phyloP scores from a whole-genome alignment of 2,113 vertebrate genomes.

The Trichomycterus rosablanca region DNA sequence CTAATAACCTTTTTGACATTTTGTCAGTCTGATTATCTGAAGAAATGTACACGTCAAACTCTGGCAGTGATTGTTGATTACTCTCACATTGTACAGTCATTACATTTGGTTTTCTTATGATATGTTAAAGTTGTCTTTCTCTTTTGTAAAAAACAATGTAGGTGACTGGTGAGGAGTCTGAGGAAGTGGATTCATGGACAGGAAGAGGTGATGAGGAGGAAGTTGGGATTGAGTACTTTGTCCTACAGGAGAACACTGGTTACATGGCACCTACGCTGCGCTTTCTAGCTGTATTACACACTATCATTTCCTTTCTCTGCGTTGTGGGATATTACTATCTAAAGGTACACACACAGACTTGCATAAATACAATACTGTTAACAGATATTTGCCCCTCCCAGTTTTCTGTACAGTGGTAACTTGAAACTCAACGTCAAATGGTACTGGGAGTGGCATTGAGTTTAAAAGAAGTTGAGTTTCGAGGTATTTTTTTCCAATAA shows the following conservation, averaged over 20 bases:
- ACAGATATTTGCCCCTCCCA: too few relatives aligned
- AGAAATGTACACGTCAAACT: too few relatives aligned
- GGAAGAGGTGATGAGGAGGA: constrained; percentile 77
- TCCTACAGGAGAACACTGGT: constrained; percentile 93
- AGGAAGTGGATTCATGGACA: constrained; percentile 86
- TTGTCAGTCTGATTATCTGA: too few relatives aligned
- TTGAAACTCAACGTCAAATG: too few relatives aligned
- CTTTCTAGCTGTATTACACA: constrained; percentile 86
- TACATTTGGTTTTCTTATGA: neutral
- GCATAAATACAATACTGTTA: neutral
- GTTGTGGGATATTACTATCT: constrained; percentile 95
- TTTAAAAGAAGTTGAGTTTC: too few relatives aligned
- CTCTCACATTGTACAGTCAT: neutral
- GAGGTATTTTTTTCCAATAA: too few relatives aligned
- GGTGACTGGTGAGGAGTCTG: constrained; percentile 90
- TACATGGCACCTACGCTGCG: constrained; percentile 94
- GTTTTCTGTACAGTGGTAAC: too few relatives aligned
- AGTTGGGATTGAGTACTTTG: constrained; percentile 85
- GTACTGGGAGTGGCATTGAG: too few relatives aligned
- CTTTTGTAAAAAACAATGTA: constrained; percentile 42
- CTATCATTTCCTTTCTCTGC: constrained; percentile 91
- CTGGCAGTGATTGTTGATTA: neutral
- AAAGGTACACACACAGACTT: constrained; percentile 70
- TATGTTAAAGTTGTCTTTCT: neutral
- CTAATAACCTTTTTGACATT: too few relatives aligned